These are phyloP conservation scores for Brotogeris chrysoptera DNA, from an alignment of 2,797 vertebrate species.

Conservation along the genomic window DNA sequence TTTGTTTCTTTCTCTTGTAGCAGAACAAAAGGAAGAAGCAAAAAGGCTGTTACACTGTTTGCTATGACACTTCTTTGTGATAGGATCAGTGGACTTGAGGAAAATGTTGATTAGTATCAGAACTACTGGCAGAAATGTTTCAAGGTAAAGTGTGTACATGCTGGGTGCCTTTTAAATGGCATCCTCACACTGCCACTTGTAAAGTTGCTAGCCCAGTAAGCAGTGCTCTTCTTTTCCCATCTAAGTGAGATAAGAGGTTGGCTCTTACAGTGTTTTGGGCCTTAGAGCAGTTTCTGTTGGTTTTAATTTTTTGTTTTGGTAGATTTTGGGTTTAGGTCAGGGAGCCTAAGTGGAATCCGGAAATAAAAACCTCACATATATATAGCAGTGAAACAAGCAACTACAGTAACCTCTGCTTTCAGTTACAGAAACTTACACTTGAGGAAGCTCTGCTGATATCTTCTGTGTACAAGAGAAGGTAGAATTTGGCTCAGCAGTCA, in stretches of 20 bases:
- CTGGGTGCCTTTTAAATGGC: background rate
- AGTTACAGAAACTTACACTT: background rate
- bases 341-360: background rate
- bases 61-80: background rate
- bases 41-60: background rate
- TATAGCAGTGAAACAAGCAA: background rate
- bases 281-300: background rate
- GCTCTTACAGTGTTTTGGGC: background rate
- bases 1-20: background rate
- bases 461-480: background rate
- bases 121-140: background rate
- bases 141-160: accelerated
- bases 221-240: background rate
- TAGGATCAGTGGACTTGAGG: background rate
- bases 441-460: background rate
- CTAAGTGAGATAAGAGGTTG: background rate
- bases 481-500: background rate
- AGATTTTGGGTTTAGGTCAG: background rate
- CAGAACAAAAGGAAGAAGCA: background rate
- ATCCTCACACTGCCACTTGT: background rate
- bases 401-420: background rate
- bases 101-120: background rate
- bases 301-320: background rate
- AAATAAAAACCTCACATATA: background rate
- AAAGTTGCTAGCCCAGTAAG: background rate